Evolutionary conservation across 2,797 vertebrate genomes (phyloP).

Genomic region (Falco peregrinus): DNA sequence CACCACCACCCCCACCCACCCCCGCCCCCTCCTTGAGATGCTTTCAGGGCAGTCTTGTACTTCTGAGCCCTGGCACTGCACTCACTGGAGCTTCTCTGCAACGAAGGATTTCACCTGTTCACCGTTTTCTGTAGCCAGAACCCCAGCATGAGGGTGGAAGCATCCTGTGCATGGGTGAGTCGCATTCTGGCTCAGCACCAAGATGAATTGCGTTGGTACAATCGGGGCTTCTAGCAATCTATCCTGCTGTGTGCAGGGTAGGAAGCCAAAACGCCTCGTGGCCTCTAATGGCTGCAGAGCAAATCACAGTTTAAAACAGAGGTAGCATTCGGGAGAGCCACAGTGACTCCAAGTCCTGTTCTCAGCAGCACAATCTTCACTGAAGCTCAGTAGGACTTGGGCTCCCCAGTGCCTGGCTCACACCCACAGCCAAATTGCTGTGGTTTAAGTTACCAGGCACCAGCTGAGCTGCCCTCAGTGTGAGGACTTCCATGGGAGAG

Average conservation of each 20-base stretch:
- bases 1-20: rapidly evolving
- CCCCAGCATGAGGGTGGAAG: background rate
- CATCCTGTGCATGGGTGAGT: background rate
- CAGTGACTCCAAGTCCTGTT: background rate
- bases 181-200: background rate
- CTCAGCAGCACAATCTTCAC: background rate
- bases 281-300: background rate
- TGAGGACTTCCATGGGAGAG: background rate
- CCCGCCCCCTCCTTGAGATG: background rate
- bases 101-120: background rate
- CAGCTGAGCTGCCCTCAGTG: background rate
- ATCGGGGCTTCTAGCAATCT: background rate
- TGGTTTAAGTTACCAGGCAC: background rate
- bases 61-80: background rate
- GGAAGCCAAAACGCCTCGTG: background rate
- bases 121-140: background rate
- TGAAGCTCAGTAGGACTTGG: background rate
- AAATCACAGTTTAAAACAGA: background rate
- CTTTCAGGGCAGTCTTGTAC: background rate
- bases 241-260: background rate
- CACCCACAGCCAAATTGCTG: background rate
- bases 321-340: background rate
- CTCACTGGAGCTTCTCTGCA: background rate
- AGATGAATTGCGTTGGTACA: rapidly evolving
- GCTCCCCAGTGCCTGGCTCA: background rate